Conservation (phyloP, 1,140 invertebrate genomes). For the Sycobia sp. region DNA sequence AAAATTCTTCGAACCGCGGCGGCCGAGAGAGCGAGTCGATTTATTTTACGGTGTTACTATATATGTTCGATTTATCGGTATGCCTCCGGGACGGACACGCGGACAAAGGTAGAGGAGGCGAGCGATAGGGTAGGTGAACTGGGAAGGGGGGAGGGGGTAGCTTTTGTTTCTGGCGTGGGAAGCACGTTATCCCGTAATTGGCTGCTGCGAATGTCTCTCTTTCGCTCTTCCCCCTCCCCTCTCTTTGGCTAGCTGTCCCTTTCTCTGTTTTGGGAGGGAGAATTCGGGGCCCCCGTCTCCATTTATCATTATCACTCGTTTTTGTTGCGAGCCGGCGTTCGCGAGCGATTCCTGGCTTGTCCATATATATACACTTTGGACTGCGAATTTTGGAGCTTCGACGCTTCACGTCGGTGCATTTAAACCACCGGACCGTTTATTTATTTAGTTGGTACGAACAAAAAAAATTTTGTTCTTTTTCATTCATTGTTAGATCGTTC, state of each 20-base stretch:
- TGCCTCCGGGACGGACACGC: conserved; percentile 14
- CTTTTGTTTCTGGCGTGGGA: conserved; percentile 32
- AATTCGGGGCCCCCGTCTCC: background rate
- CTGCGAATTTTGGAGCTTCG: background rate
- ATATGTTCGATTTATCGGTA: conserved; percentile 38
- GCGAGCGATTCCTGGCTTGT: background rate
- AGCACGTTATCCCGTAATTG: conserved; percentile 22
- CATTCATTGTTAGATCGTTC: too few relatives aligned
- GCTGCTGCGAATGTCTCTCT: conserved; percentile 16
- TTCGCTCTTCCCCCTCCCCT: background rate
- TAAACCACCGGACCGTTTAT: too few relatives aligned
- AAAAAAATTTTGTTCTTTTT: too few relatives aligned
- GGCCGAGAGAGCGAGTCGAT: conserved; percentile 34
- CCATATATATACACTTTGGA: too few relatives aligned
- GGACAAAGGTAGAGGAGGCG: too few relatives aligned
- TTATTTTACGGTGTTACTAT: conserved; percentile 46
- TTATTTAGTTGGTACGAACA: too few relatives aligned
- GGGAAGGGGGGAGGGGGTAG: conserved; percentile 7
- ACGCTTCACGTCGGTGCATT: background rate
- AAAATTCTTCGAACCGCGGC: background rate
- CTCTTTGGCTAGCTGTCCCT: too few relatives aligned
- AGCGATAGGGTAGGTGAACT: too few relatives aligned
- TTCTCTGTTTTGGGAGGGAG: too few relatives aligned
- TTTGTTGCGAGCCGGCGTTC: background rate
- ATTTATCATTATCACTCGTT: conserved; percentile 21